Conservation (phyloP, 2,797 vertebrate species). For the Amphiprion clarkii region DNA sequence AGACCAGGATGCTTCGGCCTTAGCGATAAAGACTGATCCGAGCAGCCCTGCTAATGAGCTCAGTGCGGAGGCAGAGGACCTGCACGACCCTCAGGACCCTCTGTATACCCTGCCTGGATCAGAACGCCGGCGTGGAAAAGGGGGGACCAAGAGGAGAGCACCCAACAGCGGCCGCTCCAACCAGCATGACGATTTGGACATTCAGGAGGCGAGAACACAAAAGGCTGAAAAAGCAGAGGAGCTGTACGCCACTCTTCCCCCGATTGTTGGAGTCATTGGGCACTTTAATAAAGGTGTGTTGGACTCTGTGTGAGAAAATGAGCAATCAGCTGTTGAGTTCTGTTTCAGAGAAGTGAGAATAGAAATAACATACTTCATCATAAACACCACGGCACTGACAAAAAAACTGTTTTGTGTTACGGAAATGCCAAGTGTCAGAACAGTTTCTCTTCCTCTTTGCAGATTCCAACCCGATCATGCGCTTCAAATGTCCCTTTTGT, state of each 20-base stretch:
- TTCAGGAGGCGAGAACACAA: constrained; percentile 81
- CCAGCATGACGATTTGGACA: constrained; percentile 78
- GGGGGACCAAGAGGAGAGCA: constrained; percentile 73
- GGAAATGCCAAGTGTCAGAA: constrained; percentile 16
- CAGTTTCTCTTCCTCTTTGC: constrained; percentile 49
- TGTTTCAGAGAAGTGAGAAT: constrained; percentile 12
- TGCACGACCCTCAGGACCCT: constrained; percentile 79
- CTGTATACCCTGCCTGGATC: constrained; percentile 75
- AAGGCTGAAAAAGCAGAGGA: constrained; percentile 89
- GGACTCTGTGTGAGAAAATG: background rate
- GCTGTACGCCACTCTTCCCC: constrained; percentile 86
- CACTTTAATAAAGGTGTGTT: constrained; percentile 90
- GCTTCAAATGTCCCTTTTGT: constrained; percentile 98
- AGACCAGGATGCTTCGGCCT: constrained; percentile 64
- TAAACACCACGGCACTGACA: background rate
- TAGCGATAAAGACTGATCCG: constrained; percentile 69
- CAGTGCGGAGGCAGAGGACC: constrained; percentile 68
- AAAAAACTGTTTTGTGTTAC: background rate
- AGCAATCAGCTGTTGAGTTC: background rate
- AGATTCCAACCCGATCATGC: constrained; percentile 93
- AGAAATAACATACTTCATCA: constrained; percentile 3
- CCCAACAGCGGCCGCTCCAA: constrained; percentile 72
- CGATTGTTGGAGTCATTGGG: constrained; percentile 87
- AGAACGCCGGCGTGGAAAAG: constrained; percentile 77
- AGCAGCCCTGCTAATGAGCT: constrained; percentile 68